Base-by-base conservation (phyloP, 2,888 invertebrate genomes). In the Dioctria linearis region DNA sequence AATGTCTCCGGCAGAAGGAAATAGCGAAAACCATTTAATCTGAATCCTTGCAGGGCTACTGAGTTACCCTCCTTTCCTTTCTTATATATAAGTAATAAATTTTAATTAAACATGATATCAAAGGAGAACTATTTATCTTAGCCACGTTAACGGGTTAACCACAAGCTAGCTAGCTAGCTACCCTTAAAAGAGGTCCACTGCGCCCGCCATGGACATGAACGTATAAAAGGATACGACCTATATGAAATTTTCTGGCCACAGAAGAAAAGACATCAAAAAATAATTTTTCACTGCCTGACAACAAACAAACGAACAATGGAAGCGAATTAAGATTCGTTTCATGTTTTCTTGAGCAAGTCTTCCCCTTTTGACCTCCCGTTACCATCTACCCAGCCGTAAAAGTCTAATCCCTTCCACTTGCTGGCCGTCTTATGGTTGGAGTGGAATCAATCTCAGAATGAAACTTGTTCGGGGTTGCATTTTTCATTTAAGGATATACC, bases 71-170 rank as follows among this genome's bases (percentile, higher is more conserved):
- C 39, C 65, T 40, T 78, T 78, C 54, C 39, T 25, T 25, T 25
- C 25, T 25, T 25, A 25, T 25, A 25, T 25, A 25, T 66, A 40
- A 13, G 82, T 82, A 81, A 82, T 82, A 81, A 82, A 82, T 82
- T 82, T 82, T 82, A 82, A 82, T 82, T 82, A 82, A 82, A 82
- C 80, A 71, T 78, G 80, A 80, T 82, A 82, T 82, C 82, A 82
- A 81, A 81, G 71, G 49, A 80, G 66, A 75, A 78, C 78, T 79
- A 80, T 82, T 82, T 82, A 80, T 82, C 82, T 82, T 82, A 80
- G 80, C 80, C 80, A 80, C 82, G 81, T 81, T 82, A 82, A 82
- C 82, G 82, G 82, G 82, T 82, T 82, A 82, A 82, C 82, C 82
- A 61, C 82, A 82, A 82, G 42, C 49, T 69, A 79, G 51, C 82